Conservation (phyloP, 2,113 vertebrate species). For the Chloropsis hardwickii region DNA sequence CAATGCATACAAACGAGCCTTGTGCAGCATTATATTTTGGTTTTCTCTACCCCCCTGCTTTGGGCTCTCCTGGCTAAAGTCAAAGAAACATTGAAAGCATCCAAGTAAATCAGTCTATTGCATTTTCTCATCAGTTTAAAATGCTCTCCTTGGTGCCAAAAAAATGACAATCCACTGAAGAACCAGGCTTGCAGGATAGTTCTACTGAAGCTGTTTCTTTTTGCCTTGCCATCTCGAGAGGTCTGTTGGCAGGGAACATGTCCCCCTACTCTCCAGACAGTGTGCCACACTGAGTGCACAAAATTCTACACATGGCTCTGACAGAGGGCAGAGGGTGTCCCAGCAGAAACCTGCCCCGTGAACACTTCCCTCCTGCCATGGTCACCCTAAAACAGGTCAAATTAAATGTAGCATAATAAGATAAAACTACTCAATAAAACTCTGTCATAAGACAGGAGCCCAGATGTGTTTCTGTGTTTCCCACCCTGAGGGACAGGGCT, state of each 20-base stretch:
- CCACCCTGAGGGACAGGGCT: not conserved
- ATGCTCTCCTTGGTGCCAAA: not conserved
- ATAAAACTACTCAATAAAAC: not conserved
- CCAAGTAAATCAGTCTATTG: conserved; percentile 56
- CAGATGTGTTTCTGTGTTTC: not conserved
- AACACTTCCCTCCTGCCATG: not conserved
- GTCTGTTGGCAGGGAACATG: not conserved
- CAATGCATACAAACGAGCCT: conserved; percentile 44
- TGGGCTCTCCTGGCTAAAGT: conserved; percentile 36
- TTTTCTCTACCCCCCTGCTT: not conserved
- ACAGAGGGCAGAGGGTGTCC: not conserved
- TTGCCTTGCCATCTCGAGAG: conserved; percentile 2
- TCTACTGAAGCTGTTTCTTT: conserved; percentile 36
- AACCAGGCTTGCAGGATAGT: not conserved
- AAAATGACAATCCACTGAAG: conserved; percentile 38
- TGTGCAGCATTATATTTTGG: conserved; percentile 37
- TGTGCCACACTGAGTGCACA: not conserved
- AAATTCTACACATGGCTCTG: not conserved
- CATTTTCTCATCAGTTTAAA: conserved; percentile 54
- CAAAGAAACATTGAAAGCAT: conserved; percentile 50
- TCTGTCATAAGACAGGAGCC: not conserved
- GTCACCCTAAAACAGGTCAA: not conserved
- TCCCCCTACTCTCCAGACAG: not conserved
- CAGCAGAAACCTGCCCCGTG: not conserved
- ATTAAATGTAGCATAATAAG: not conserved